Evolutionary conservation across 2,888 invertebrate genomes (phyloP).

Genomic region (Himalopsyche anomala): DNA sequence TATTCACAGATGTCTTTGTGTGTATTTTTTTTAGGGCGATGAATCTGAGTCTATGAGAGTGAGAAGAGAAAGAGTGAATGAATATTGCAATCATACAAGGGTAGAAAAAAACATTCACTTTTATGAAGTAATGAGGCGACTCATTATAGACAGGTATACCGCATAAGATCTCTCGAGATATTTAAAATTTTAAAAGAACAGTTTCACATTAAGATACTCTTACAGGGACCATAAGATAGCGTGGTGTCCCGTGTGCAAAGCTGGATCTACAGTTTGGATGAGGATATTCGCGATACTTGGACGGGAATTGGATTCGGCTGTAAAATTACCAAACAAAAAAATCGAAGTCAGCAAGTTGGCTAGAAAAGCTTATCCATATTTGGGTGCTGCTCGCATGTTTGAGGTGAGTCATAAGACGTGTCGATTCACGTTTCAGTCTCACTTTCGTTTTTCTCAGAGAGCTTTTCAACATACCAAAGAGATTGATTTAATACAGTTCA

Average conservation of each 20-base stretch:
- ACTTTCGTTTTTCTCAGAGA: too few species aligned
- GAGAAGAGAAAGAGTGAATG: conserved; percentile 45
- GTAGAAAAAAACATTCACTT: conserved; percentile 47
- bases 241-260: conserved; percentile 71
- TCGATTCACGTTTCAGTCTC: too few species aligned
- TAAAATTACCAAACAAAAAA: conserved; percentile 54
- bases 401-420: conserved; percentile 21
- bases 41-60: conserved; percentile 19
- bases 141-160: conserved; percentile 68
- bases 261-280: conserved; percentile 70
- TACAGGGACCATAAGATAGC: conserved; percentile 68
- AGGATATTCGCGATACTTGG: conserved; percentile 68
- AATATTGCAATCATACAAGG: conserved; percentile 44
- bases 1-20: too few species aligned
- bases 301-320: conserved; percentile 65
- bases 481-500: too few species aligned
- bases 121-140: conserved; percentile 63
- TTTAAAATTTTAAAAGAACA: background rate
- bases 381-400: conserved; percentile 36
- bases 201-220: background rate
- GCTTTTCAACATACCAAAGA: too few species aligned
- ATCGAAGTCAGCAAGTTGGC: conserved; percentile 68
- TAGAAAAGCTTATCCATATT: conserved; percentile 67
- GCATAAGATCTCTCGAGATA: background rate
- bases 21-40: background rate